Percentiles rank a stretch among this genome's conserved stretches.
Evolutionary conservation across 1,140 invertebrate species (phyloP).

Genomic region (Bactericera cockerelli): DNA sequence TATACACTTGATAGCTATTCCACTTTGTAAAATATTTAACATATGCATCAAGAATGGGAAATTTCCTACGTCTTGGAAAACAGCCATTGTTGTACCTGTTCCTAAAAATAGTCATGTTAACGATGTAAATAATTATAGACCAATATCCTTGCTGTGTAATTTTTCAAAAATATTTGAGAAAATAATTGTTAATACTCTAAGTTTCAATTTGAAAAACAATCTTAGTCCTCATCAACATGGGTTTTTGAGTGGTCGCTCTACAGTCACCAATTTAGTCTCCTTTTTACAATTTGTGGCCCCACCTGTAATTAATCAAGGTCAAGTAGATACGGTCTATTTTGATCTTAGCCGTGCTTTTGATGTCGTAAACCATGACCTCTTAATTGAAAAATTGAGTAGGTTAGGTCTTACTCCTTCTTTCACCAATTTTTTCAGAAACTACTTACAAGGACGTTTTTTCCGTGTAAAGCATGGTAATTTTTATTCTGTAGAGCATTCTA

Average conservation of each 20-base stretch:
- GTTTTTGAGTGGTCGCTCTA: no score
- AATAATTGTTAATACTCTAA: slow-evolving; percentile 19
- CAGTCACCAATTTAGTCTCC: no score
- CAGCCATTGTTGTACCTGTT: slow-evolving; percentile 7
- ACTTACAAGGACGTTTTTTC: slow-evolving; percentile 13
- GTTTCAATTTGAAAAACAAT: slow-evolving; percentile 18
- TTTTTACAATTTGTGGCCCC: slow-evolving; percentile 2
- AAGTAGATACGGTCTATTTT: slow-evolving; percentile 16
- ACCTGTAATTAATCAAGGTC: neutral
- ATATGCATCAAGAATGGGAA: neutral
- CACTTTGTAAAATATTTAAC: neutral
- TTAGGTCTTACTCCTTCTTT: slow-evolving; percentile 17
- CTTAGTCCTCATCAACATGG: no score
- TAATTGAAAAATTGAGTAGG: slow-evolving; percentile 18
- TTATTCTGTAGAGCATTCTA: neutral
- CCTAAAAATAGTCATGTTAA: no score
- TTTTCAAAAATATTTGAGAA: slow-evolving; percentile 18
- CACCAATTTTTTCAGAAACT: slow-evolving; percentile 16
- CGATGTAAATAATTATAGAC: no score
- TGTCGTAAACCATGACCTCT: slow-evolving; percentile 17
- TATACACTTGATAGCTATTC: neutral
- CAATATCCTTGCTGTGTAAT: no score
- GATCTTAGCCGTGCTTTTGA: slow-evolving; percentile 22
- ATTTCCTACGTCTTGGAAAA: neutral
- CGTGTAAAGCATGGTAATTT: neutral